A percentile compares a stretch with the other conserved stretches of the same genome.
phyloP scores from a whole-genome alignment of 1,140 invertebrate species.

The Drosophila pachea region DNA sequence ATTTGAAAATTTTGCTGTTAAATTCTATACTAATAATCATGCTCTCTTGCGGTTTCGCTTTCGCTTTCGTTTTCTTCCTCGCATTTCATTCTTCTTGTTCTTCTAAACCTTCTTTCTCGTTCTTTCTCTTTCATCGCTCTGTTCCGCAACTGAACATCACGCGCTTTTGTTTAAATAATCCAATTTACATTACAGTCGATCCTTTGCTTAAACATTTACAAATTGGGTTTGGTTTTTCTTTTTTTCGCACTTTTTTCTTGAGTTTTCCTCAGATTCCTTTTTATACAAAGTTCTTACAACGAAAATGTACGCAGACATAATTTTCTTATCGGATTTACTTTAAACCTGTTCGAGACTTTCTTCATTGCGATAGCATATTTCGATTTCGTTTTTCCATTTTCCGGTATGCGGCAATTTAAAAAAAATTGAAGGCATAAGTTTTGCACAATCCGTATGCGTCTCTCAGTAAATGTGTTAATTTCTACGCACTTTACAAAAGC shows the following conservation, averaged over 20 bases:
- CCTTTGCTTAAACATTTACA: constrained; percentile 63
- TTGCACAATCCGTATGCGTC: constrained; percentile 17
- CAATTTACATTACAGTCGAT: constrained; percentile 65
- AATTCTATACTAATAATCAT: constrained; percentile 55
- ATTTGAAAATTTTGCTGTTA: constrained; percentile 58
- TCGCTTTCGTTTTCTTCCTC: too few species aligned
- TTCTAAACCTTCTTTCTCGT: neutral
- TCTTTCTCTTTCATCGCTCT: constrained; percentile 17
- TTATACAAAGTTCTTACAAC: constrained; percentile 67
- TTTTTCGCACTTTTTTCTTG: neutral
- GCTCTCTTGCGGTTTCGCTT: constrained; percentile 25
- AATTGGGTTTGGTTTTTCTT: constrained; percentile 43
- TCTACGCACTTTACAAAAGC: constrained; percentile 46
- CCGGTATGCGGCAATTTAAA: constrained; percentile 7
- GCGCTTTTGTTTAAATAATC: constrained; percentile 28
- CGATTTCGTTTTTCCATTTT: constrained; percentile 23
- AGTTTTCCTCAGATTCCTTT: constrained; percentile 26
- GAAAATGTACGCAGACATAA: constrained; percentile 52
- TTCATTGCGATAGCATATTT: constrained; percentile 24
- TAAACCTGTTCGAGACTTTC: constrained; percentile 3
- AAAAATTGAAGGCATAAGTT: constrained; percentile 15
- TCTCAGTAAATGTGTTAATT: constrained; percentile 9
- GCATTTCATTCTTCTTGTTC: constrained; percentile 11
- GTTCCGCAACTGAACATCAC: constrained; percentile 36
- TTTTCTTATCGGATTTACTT: constrained; percentile 5